These are phyloP conservation scores for Magallana angulata DNA, from an alignment of 1,140 invertebrate species.

Conservation along the genomic window DNA sequence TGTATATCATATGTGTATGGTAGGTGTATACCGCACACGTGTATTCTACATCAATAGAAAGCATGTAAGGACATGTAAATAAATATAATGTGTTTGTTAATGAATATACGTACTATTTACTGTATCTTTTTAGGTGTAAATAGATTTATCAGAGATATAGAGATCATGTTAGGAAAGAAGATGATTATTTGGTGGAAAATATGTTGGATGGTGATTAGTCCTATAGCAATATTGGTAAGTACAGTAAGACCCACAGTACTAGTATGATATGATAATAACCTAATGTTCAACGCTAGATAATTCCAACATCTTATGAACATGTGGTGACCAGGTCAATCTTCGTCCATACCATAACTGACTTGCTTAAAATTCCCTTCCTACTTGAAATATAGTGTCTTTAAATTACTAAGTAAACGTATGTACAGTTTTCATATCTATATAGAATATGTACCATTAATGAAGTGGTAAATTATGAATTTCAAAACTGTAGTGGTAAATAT, in stretches of 20 bases:
- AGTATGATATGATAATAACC: no score
- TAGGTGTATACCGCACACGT: conserved; percentile 44
- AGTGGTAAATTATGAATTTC: not conserved
- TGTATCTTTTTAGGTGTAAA: conserved; percentile 60
- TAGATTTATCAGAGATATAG: conserved; percentile 70
- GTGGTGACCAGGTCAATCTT: no score
- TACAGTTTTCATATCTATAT: no score
- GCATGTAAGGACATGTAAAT: not conserved
- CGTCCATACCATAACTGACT: no score
- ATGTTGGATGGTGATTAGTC: conserved; percentile 71
- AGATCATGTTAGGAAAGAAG: conserved; percentile 69
- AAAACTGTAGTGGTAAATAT: not conserved
- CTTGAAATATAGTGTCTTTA: no score
- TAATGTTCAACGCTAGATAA: no score
- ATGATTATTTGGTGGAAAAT: conserved; percentile 71
- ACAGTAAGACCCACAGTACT: not conserved
- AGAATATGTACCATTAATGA: not conserved
- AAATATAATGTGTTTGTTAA: no score
- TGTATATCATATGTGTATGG: conserved; percentile 71
- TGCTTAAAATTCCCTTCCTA: no score
- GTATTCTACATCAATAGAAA: not conserved
- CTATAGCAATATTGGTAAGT: conserved; percentile 70
- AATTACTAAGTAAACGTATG: no score
- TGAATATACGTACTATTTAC: no score
- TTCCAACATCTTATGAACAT: no score